Evolutionary conservation across 2,797 vertebrate genomes (phyloP).

Genomic region (Cyclopterus lumpus): DNA sequence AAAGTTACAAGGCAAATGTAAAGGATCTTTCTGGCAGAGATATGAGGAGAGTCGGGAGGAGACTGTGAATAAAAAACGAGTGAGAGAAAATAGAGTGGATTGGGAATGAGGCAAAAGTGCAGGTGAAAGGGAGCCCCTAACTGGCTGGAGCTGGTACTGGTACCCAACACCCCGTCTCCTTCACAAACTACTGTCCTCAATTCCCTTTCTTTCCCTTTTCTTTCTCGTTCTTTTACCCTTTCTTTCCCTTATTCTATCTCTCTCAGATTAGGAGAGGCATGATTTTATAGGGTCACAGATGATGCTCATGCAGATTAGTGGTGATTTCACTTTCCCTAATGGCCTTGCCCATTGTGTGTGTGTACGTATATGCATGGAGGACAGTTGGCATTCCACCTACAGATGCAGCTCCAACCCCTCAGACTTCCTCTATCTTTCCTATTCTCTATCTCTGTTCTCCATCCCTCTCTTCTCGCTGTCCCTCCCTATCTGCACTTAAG

Average conservation of each 20-base stretch:
- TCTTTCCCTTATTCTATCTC: slow-evolving; percentile 6
- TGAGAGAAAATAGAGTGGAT: neutral
- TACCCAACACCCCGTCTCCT: neutral
- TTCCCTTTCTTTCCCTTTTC: neutral
- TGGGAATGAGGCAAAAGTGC: slow-evolving; percentile 47
- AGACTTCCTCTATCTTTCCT: slow-evolving; percentile 34
- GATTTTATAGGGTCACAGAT: slow-evolving; percentile 38
- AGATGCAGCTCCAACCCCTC: slow-evolving; percentile 35
- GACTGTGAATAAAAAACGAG: slow-evolving; percentile 10
- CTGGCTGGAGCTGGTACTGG: slow-evolving; percentile 61
- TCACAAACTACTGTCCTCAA: neutral
- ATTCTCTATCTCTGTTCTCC: slow-evolving; percentile 18
- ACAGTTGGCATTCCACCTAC: slow-evolving; percentile 31
- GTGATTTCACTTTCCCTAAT: slow-evolving; percentile 49
- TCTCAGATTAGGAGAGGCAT: slow-evolving; percentile 19
- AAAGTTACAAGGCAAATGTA: slow-evolving; percentile 38
- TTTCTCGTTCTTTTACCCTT: slow-evolving; percentile 4
- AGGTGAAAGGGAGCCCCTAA: slow-evolving; percentile 66
- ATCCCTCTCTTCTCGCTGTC: slow-evolving; percentile 30
- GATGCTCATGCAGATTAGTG: slow-evolving; percentile 58
- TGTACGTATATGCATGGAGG: slow-evolving; percentile 11
- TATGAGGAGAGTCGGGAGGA: neutral
- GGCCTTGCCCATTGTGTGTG: neutral
- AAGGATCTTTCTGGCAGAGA: slow-evolving; percentile 31
- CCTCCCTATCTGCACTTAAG: slow-evolving; percentile 50